Conservation (phyloP, 2,113 vertebrate species). For the Ardeotis arabs region DNA sequence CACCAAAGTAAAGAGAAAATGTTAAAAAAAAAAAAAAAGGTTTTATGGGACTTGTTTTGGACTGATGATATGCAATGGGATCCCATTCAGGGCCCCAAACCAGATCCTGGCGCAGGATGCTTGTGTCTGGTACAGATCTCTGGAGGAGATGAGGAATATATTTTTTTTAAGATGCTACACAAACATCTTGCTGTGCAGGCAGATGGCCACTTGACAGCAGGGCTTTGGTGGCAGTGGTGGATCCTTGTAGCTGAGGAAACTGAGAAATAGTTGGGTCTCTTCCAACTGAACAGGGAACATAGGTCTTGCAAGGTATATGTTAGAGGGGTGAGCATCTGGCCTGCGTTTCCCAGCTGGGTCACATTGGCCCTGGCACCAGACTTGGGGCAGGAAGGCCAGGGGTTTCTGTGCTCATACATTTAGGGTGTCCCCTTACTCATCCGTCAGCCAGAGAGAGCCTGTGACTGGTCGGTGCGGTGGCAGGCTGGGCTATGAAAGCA, state of each 20-base stretch:
- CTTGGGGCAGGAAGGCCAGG: not conserved
- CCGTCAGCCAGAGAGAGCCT: not conserved
- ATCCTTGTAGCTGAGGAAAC: not conserved
- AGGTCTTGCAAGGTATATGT: not conserved
- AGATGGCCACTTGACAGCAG: not conserved
- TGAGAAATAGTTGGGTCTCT: not conserved
- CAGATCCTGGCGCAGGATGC: not conserved
- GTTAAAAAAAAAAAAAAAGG: not conserved
- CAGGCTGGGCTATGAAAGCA: not conserved
- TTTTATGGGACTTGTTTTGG: not conserved
- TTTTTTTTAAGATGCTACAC: not conserved
- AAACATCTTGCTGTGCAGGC: constrained; percentile 13
- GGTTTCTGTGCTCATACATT: rapidly evolving
- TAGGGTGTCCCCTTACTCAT: rapidly evolving
- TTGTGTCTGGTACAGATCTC: not conserved
- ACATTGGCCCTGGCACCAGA: not conserved
- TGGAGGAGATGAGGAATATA: not conserved
- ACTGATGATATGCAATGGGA: not conserved
- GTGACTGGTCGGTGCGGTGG: not conserved
- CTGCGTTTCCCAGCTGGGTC: not conserved
- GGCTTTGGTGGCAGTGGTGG: constrained; percentile 2
- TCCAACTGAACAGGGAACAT: not conserved
- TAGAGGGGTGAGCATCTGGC: not conserved
- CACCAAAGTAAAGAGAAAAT: not conserved
- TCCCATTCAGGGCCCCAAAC: not conserved